Evolutionary conservation across 53 echinoderm and acorn worm genomes (phyloP).

Genomic region (Crossaster papposus): DNA sequence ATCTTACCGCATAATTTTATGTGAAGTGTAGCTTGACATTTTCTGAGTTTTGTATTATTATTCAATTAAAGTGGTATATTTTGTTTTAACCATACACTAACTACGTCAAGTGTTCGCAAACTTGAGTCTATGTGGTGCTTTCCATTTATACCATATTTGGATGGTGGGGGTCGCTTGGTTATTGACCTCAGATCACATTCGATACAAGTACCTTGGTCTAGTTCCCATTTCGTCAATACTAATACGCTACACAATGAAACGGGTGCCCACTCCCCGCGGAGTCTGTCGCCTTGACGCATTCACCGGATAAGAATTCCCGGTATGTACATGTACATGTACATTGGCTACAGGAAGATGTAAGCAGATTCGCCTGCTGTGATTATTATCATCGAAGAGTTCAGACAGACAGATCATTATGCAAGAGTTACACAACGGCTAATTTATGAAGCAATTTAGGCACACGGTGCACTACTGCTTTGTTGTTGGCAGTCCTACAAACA

Average conservation of each 20-base stretch:
- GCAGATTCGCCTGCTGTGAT: background rate
- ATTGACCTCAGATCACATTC: conserved; percentile 21
- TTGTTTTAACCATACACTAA: too few species aligned
- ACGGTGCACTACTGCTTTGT: too few species aligned
- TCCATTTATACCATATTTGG: conserved; percentile 41
- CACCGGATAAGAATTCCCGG: conserved; percentile 38
- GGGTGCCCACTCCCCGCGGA: conserved; percentile 8
- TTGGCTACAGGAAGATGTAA: background rate
- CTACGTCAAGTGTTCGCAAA: too few species aligned
- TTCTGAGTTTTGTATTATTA: too few species aligned
- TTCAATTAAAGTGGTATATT: too few species aligned
- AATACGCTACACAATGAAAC: background rate
- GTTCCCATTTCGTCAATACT: background rate
- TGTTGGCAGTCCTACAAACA: too few species aligned
- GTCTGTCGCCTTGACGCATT: conserved; percentile 31
- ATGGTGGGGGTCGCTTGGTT: background rate
- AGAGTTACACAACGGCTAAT: background rate
- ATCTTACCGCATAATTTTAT: too few species aligned
- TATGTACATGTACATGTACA: conserved; percentile 22
- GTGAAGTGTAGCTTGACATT: too few species aligned
- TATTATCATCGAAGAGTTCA: background rate
- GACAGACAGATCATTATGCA: background rate
- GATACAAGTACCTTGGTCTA: conserved; percentile 29
- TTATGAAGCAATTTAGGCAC: background rate
- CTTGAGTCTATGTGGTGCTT: too few species aligned